These are phyloP conservation scores for Trissolcus japonicus DNA, from an alignment of 2,888 invertebrate genomes.

Conservation along the genomic window DNA sequence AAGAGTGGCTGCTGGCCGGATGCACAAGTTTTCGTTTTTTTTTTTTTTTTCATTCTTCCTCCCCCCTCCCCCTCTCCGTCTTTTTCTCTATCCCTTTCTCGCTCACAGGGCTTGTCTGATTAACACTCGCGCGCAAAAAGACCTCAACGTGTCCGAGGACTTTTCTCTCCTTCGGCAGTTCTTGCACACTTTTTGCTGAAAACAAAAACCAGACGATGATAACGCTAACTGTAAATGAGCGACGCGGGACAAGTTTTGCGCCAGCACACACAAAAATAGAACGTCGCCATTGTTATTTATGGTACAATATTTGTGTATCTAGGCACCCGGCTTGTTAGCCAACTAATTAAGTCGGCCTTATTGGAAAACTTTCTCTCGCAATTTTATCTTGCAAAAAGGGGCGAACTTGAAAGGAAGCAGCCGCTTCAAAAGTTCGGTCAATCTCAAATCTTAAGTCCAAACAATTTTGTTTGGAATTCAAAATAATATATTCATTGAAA, in stretches of 20 bases:
- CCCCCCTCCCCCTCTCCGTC: conserved; percentile 2
- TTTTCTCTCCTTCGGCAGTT: conserved; percentile 39
- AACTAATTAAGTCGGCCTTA: conserved; percentile 34
- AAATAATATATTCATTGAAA: too few relatives aligned
- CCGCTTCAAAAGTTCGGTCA: neutral
- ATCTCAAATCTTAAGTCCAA: too few relatives aligned
- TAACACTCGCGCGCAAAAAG: conserved; percentile 47
- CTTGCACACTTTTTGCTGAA: conserved; percentile 26
- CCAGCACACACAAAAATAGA: conserved; percentile 24
- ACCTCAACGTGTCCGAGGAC: conserved; percentile 27
- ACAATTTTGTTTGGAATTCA: too few relatives aligned
- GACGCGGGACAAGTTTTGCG: conserved; percentile 34
- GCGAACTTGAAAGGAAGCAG: too few relatives aligned
- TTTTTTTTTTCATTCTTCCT: neutral
- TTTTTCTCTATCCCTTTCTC: neutral
- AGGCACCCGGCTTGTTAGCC: conserved; percentile 27
- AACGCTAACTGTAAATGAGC: conserved; percentile 45
- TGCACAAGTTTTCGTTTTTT: neutral
- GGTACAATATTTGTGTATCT: conserved; percentile 40
- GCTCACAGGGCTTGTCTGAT: conserved; percentile 55
- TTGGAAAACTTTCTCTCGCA: conserved; percentile 16
- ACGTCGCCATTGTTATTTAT: conserved; percentile 41
- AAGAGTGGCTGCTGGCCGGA: neutral
- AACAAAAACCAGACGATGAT: conserved; percentile 28
- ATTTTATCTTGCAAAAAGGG: conserved; percentile 6